Conservation (phyloP, 2,113 vertebrate species). For the Nothoprocta pentlandii region DNA sequence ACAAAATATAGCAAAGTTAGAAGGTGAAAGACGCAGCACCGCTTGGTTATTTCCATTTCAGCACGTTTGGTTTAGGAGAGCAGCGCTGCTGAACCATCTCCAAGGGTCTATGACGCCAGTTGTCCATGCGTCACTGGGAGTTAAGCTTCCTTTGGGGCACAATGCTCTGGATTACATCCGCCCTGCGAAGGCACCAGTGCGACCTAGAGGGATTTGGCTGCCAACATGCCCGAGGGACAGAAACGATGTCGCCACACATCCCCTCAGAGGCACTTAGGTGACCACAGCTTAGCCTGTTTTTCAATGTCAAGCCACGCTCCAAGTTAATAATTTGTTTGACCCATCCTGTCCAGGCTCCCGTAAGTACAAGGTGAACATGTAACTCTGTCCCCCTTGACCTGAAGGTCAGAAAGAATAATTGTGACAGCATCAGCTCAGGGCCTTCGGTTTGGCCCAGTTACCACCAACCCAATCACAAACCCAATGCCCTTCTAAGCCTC, state of each 20-base stretch:
- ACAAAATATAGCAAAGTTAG: not conserved
- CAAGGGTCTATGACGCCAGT: not conserved
- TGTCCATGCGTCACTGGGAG: not conserved
- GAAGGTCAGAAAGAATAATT: not conserved
- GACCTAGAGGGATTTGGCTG: not conserved
- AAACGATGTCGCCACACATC: not conserved
- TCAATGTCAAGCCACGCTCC: not conserved
- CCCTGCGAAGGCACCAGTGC: not conserved
- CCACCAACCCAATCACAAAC: not conserved
- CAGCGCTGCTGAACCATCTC: not conserved
- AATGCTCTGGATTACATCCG: not conserved
- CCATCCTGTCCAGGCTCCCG: fast-evolving
- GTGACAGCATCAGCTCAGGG: not conserved
- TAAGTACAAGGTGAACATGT: not conserved
- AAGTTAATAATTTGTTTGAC: not conserved
- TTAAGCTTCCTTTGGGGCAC: not conserved
- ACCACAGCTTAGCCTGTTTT: not conserved
- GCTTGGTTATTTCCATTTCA: not conserved
- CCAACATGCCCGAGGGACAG: not conserved
- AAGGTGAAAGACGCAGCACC: fast-evolving
- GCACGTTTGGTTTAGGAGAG: not conserved
- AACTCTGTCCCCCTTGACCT: not conserved
- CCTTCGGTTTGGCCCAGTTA: not conserved
- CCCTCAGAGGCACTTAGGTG: not conserved
- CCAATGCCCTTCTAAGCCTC: not conserved